Percentiles rank a stretch among this genome's conserved stretches.
Evolutionary conservation across 35 echinoderm and acorn worm genomes (phyloP).

Genomic region (Amphiura filiformis): DNA sequence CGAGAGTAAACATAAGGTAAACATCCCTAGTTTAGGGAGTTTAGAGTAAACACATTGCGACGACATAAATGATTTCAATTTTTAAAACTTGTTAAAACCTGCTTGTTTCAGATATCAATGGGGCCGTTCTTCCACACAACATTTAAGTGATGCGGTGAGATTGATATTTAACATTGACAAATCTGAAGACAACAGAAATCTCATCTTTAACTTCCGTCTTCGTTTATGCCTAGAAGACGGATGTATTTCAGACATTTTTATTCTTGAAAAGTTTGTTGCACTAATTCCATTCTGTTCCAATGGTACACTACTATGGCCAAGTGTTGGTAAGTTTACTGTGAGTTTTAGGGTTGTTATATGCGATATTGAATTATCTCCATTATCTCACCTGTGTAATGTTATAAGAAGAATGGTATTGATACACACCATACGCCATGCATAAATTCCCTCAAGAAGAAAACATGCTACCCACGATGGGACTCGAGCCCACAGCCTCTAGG

Average conservation of each 20-base stretch:
- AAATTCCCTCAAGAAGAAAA: no score
- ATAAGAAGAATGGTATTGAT: no score
- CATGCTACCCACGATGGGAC: no score
- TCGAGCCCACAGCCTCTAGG: no score
- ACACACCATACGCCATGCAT: no score
- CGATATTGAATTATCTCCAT: no score
- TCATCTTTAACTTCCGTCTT: not conserved
- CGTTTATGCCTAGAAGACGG: not conserved
- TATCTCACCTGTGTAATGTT: no score
- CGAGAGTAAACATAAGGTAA: no score
- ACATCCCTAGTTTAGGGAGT: no score
- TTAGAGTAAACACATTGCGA: not conserved
- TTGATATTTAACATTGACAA: constrained; percentile 15
- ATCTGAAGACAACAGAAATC: constrained; percentile 9
- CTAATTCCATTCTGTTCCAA: constrained; percentile 17
- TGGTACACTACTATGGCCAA: constrained; percentile 18
- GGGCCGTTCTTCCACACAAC: constrained; percentile 1
- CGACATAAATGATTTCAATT: not conserved
- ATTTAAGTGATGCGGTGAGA: constrained; percentile 18
- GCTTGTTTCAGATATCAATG: constrained; percentile 2
- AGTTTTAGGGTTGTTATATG: no score
- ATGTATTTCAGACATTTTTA: not conserved
- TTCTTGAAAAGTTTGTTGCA: constrained; percentile 4
- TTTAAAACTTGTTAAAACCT: not conserved
- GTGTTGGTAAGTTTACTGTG: not conserved